These are phyloP conservation scores for Jordanella pulchra DNA, from an alignment of 2,797 vertebrate species.

Conservation along the genomic window DNA sequence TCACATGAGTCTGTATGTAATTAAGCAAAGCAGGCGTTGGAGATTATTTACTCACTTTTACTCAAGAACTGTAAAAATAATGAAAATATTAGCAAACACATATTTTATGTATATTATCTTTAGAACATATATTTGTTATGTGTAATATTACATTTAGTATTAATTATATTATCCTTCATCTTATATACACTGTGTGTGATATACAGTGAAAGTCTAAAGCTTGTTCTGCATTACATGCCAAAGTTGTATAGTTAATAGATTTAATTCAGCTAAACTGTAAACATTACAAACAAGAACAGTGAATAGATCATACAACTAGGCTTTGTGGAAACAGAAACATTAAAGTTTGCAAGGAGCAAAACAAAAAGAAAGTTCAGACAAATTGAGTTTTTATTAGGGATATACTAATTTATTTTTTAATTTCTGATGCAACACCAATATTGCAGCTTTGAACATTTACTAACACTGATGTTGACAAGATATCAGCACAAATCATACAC, in stretches of 20 bases:
- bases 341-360: neutral
- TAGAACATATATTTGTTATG: neutral
- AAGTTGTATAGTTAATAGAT: conserved; percentile 4
- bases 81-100: neutral
- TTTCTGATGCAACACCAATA: too few relatives aligned
- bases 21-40: conserved; percentile 38
- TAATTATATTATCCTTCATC: neutral
- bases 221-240: conserved; percentile 1
- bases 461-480: too few relatives aligned
- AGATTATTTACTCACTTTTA: conserved; percentile 1
- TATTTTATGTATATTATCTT: neutral
- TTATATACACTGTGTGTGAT: neutral
- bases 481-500: too few relatives aligned
- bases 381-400: neutral
- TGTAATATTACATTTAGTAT: neutral
- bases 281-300: conserved; percentile 10
- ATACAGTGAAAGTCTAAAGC: conserved; percentile 1
- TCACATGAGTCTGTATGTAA: conserved; percentile 58
- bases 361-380: neutral
- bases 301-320: neutral
- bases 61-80: conserved; percentile 3
- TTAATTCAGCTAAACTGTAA: conserved; percentile 9
- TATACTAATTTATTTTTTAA: too few relatives aligned
- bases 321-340: neutral
- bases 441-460: too few relatives aligned